phyloP scores from a whole-genome alignment of 2,797 vertebrate species.

The Sebastes hubbsi region DNA sequence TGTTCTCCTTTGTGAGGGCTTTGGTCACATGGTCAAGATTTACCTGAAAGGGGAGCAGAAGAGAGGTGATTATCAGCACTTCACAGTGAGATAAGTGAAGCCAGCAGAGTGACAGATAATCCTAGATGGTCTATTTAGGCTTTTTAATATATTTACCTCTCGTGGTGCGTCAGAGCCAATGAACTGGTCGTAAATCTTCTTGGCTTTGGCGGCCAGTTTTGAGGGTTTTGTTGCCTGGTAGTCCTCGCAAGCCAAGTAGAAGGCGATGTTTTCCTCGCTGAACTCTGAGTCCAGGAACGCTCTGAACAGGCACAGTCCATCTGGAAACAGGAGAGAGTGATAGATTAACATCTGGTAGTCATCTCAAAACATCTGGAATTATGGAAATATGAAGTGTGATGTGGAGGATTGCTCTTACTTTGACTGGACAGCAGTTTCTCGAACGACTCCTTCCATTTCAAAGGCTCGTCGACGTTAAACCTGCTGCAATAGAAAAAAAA shows the following conservation, averaged over 20 bases:
- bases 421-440: conserved; percentile 90
- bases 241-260: conserved; percentile 96
- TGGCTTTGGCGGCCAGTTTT: conserved; percentile 89
- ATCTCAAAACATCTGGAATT: background rate
- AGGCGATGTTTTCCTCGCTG: conserved; percentile 97
- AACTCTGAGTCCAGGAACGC: conserved; percentile 94
- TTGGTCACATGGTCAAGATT: conserved; percentile 94
- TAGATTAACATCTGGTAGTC: conserved; percentile 10
- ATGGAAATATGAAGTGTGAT: background rate
- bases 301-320: conserved; percentile 92
- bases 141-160: conserved; percentile 84
- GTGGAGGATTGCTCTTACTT: conserved; percentile 83
- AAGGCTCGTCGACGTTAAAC: conserved; percentile 85
- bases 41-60: conserved; percentile 78
- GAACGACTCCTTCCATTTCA: conserved; percentile 91
- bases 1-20: conserved; percentile 80
- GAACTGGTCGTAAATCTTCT: conserved; percentile 94
- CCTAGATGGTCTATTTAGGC: accelerated
- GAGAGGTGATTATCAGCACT: background rate
- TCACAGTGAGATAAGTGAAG: background rate
- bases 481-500: conserved; percentile 62
- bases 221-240: conserved; percentile 89
- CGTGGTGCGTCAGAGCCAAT: conserved; percentile 89
- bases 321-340: conserved; percentile 68
- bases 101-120: background rate